These are phyloP conservation scores for Andrena trimmerana DNA, from an alignment of 2,888 invertebrate genomes.

Conservation along the genomic window DNA sequence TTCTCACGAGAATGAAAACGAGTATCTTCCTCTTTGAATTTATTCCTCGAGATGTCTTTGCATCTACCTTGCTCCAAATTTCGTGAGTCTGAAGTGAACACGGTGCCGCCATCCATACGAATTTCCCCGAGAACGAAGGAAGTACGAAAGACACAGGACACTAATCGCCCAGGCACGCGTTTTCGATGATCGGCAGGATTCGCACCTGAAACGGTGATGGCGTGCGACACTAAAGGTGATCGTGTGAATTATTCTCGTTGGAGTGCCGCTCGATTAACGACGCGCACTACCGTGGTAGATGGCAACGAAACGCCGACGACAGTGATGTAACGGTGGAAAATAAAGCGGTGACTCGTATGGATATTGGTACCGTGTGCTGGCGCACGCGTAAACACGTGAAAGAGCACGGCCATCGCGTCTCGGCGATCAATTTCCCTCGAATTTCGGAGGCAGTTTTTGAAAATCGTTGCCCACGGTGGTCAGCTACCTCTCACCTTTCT, in stretches of 20 bases:
- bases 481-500: not conserved
- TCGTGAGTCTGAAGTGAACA: not conserved
- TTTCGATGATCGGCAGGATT: not conserved
- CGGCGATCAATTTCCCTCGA: slow-evolving; percentile 35
- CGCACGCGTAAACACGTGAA: slow-evolving; percentile 67
- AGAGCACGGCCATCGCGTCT: slow-evolving; percentile 13
- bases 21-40: not conserved
- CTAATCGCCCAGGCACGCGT: not conserved
- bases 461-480: slow-evolving; percentile 35
- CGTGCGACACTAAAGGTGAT: slow-evolving; percentile 3
- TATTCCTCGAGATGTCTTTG: not conserved
- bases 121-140: no score
- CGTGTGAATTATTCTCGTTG: slow-evolving; percentile 8
- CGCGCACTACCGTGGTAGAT: slow-evolving; percentile 25
- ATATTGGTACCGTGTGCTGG: slow-evolving; percentile 73
- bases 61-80: not conserved
- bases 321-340: slow-evolving; percentile 76
- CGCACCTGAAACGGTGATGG: not conserved
- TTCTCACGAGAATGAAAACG: no score
- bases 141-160: no score
- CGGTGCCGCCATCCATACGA: no score
- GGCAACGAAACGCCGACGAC: slow-evolving; percentile 60
- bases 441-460: slow-evolving; percentile 64
- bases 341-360: slow-evolving; percentile 74
- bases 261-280: slow-evolving; percentile 43